Evolutionary conservation across 1,140 invertebrate species (phyloP).

Genomic region (Berghia stephanieae): DNA sequence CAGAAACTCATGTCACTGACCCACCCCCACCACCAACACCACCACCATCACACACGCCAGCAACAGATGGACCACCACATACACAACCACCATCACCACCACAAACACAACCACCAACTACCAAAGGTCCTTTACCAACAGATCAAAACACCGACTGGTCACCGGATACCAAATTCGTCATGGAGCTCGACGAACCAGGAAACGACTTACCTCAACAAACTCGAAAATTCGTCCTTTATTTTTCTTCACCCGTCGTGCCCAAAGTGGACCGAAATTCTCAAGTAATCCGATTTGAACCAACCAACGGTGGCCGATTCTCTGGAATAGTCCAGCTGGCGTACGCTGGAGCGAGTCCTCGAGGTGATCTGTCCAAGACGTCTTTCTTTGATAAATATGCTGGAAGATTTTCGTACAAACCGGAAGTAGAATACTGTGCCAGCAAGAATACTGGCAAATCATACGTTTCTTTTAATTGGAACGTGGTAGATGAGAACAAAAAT

Average conservation of each 20-base stretch:
- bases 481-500: conserved; percentile 40
- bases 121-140: background rate
- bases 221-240: conserved; percentile 53
- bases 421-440: conserved; percentile 47
- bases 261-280: conserved; percentile 34
- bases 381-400: conserved; percentile 47
- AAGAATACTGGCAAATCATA: conserved; percentile 39
- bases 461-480: conserved; percentile 51
- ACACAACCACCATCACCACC: background rate
- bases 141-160: background rate
- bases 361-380: conserved; percentile 42
- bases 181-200: conserved; percentile 58
- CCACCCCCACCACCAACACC: background rate
- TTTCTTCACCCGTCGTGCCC: conserved; percentile 44
- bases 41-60: background rate
- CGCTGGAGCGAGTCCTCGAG: conserved; percentile 47
- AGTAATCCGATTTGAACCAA: conserved; percentile 40
- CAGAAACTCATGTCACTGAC: conserved; percentile 28
- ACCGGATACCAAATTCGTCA: conserved; percentile 43
- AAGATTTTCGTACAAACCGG: conserved; percentile 50
- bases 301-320: conserved; percentile 41
- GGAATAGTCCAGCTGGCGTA: conserved; percentile 55
- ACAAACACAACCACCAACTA: background rate
- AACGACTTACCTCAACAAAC: conserved; percentile 48
- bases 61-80: background rate